Conservation (phyloP, 2,797 vertebrate genomes). For the Enteromius unitaeniatus region DNA sequence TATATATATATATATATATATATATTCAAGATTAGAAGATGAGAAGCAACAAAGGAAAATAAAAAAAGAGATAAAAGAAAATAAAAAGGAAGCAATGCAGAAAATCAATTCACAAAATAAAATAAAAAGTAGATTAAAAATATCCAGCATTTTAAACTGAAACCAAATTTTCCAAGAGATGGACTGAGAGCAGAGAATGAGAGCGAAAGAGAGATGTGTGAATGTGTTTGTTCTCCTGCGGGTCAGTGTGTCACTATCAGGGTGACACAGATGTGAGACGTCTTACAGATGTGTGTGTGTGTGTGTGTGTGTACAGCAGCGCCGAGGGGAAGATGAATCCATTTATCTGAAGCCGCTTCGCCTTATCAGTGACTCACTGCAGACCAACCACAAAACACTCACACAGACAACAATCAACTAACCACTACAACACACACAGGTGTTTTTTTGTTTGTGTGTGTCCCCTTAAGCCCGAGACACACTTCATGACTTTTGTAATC, state of each 20-base stretch:
- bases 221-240: background rate
- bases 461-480: no score
- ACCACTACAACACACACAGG: background rate
- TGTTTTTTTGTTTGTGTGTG: no score
- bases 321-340: slow-evolving; percentile 71
- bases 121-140: background rate
- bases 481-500: no score
- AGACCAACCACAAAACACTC: slow-evolving; percentile 5
- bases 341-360: slow-evolving; percentile 68
- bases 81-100: background rate
- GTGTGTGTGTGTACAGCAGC: slow-evolving; percentile 44
- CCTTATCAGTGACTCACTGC: slow-evolving; percentile 41
- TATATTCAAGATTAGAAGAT: no score
- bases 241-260: slow-evolving; percentile 16
- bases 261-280: background rate
- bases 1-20: no score
- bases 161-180: background rate
- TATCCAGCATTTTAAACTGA: background rate
- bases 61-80: background rate
- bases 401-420: background rate
- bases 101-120: background rate
- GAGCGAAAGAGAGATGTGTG: background rate
- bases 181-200: slow-evolving; percentile 9
- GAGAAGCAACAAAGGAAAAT: background rate
- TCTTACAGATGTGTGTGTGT: slow-evolving; percentile 11